A percentile compares a stretch with the other conserved stretches of the same genome.
These are phyloP conservation scores for Lagodon rhomboides DNA, from an alignment of 2,797 vertebrate species.

Conservation along the genomic window DNA sequence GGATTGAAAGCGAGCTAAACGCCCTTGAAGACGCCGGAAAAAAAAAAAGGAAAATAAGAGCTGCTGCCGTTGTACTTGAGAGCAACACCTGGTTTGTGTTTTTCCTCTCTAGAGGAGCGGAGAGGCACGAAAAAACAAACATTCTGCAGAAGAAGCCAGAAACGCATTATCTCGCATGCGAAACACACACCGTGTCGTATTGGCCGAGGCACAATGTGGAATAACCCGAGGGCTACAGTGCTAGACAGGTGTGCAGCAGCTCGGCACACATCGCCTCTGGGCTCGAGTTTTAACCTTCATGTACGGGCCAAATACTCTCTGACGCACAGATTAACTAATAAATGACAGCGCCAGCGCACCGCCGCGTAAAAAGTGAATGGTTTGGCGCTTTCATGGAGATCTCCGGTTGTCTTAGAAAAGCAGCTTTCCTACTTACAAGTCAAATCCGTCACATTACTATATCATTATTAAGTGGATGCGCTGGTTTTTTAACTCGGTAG, in stretches of 20 bases:
- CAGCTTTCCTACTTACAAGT: conserved; percentile 6
- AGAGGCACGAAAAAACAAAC: conserved; percentile 9
- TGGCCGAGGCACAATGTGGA: conserved; percentile 44
- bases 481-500: conserved; percentile 34
- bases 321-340: conserved; percentile 41
- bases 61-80: conserved; percentile 12
- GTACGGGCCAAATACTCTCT: conserved; percentile 41
- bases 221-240: conserved; percentile 66
- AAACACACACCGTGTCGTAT: conserved; percentile 34
- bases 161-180: conserved; percentile 43
- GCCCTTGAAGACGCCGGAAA: neutral
- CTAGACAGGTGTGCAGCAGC: conserved; percentile 82
- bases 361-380: conserved; percentile 22
- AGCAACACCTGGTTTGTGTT: conserved; percentile 52
- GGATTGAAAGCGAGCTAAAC: conserved; percentile 14
- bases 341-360: conserved; percentile 12
- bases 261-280: conserved; percentile 65
- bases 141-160: conserved; percentile 28
- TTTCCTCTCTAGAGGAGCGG: neutral
- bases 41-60: neutral
- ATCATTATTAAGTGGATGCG: conserved; percentile 35
- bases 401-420: conserved; percentile 7
- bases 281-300: conserved; percentile 62
- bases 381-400: conserved; percentile 11
- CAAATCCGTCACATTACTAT: conserved; percentile 17